phyloP scores from a whole-genome alignment of 1,140 invertebrate genomes.

The Trissolcus basalis region DNA sequence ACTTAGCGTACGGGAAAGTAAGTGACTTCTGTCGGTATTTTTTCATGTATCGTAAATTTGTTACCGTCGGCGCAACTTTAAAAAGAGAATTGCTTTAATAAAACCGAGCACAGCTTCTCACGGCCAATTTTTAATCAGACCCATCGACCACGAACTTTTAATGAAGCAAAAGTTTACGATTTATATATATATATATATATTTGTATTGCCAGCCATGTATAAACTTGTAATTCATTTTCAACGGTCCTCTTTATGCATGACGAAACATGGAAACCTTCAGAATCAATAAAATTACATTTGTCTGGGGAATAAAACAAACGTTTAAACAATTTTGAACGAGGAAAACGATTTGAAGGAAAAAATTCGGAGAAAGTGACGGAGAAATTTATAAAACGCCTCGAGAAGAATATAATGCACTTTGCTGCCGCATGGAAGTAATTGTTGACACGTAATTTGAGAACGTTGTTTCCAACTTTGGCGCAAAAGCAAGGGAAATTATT shows the following conservation, averaged over 20 bases:
- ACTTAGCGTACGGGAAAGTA: constrained; percentile 34
- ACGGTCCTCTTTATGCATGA: background rate
- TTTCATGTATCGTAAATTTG: constrained; percentile 50
- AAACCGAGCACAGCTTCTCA: constrained; percentile 10
- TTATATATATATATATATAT: constrained; percentile 31
- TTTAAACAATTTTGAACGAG: constrained; percentile 3
- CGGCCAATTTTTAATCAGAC: constrained; percentile 34
- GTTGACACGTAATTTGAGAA: constrained; percentile 22
- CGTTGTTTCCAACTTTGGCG: constrained; percentile 35
- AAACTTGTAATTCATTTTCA: constrained; percentile 43
- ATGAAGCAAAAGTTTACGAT: constrained; percentile 32
- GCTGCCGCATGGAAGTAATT: constrained; percentile 13
- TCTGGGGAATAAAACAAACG: background rate
- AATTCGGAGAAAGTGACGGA: background rate
- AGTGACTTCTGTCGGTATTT: constrained; percentile 46
- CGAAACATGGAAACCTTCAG: background rate
- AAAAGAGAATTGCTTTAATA: constrained; percentile 35
- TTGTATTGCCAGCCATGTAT: constrained; percentile 22
- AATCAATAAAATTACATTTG: background rate
- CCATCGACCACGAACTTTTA: constrained; percentile 35
- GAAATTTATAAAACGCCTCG: constrained; percentile 27
- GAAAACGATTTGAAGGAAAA: no score
- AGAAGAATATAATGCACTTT: constrained; percentile 23
- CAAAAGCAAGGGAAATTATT: constrained; percentile 16
- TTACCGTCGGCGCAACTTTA: constrained; percentile 31